Base-by-base conservation (phyloP, 2,113 vertebrate species). In the Corythornis cristatus region DNA sequence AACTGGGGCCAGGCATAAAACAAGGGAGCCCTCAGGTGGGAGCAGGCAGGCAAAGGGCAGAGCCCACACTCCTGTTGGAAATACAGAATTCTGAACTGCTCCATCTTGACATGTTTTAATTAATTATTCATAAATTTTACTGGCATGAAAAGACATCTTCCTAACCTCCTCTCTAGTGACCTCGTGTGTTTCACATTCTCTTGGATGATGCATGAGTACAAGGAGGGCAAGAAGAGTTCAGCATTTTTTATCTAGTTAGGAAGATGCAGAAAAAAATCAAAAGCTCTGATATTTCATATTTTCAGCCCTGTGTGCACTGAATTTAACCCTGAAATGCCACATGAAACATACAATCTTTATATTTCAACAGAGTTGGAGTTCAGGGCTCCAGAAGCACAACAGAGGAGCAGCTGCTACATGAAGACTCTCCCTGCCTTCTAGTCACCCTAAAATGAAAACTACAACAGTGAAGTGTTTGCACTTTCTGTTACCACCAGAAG, bases 191-290 rank as follows among this genome's bases (percentile, higher is more conserved):
- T 93, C 70, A 93, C 66, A 68, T 62, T 43, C 46, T 93, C 54
- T 48, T 83, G 81, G 77, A 80, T 88, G 72, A 92, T 80, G 51
- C 35, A 77, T 83, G 83, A 86, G 79, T 67, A 91, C 60, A 88
- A 89, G 21, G 35, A 93, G 82, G 82, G 23, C 89, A 93, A 14
- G 12, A 76, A 83, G 40, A 93, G 84, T 92, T 96, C 84, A 93
- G 18, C 21, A 2, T 51, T 72, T 80, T 83, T 80, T 88, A 80
- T 51, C 43, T 64, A 20, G n/a, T 83, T 66, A 74, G 72, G 58
- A 77, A 86, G n/a, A 79, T 37, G 15, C 3, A 71, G 51, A 1
- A 17, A 88, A 80, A 92, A 91, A 22, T 19, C 2, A n/a, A 84
- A 87, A 79, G 21, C 45, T 79, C 58, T 51, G 20, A 37, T 73